phyloP scores from a whole-genome alignment of 92 coral and sea anemone species.

The Actinernus sp. region DNA sequence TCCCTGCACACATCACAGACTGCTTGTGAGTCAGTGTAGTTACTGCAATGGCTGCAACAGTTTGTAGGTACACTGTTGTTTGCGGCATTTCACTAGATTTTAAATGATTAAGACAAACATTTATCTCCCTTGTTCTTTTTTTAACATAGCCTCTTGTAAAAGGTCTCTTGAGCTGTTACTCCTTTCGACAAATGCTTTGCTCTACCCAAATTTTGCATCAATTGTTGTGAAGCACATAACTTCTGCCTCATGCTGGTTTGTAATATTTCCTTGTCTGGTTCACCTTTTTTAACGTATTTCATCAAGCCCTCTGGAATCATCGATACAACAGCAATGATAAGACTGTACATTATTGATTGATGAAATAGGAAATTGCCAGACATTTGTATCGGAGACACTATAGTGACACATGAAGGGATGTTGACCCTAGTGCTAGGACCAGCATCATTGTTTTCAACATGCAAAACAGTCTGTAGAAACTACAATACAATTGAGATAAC shows the following conservation, averaged over 20 bases:
- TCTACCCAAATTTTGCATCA: slow-evolving; percentile 68
- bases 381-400: too few relatives aligned
- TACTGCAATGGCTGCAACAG: slow-evolving; percentile 43
- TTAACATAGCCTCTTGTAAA: slow-evolving; percentile 64
- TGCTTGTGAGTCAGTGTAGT: slow-evolving; percentile 42
- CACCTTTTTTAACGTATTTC: too few relatives aligned
- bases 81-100: slow-evolving; percentile 45
- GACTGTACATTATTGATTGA: too few relatives aligned
- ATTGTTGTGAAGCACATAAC: slow-evolving; percentile 73
- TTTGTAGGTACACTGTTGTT: slow-evolving; percentile 36
- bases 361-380: too few relatives aligned
- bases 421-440: too few relatives aligned
- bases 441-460: too few relatives aligned
- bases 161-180: slow-evolving; percentile 69
- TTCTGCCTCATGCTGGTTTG: slow-evolving; percentile 71
- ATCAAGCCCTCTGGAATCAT: too few relatives aligned
- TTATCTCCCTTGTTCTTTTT: slow-evolving; percentile 63
- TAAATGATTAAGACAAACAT: slow-evolving; percentile 72
- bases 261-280: too few relatives aligned
- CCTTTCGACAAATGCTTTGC: slow-evolving; percentile 66
- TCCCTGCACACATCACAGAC: slow-evolving; percentile 52
- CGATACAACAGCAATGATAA: too few relatives aligned
- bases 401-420: too few relatives aligned
- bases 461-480: too few relatives aligned
- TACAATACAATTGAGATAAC: too few relatives aligned